A percentile compares a stretch with the other conserved stretches of the same genome.
phyloP scores from a whole-genome alignment of 2,113 vertebrate genomes.

The Leptobrachium ailaonicum region DNA sequence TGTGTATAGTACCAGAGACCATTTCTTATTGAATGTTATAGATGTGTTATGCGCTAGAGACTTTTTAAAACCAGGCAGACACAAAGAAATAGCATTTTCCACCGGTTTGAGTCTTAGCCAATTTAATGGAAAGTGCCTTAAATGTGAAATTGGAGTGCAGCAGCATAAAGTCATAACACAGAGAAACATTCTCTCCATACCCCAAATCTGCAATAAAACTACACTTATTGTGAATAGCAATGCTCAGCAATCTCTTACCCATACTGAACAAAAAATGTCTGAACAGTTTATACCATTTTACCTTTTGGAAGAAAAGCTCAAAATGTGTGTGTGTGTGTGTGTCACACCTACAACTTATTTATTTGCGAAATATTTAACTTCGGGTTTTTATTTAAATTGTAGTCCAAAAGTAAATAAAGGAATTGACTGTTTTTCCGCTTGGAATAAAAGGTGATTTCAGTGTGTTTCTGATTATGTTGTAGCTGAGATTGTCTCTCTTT shows the following conservation, averaged over 20 bases:
- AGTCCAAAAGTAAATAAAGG: no score
- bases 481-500: constrained; percentile 22
- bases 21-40: no score
- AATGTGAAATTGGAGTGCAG: no score
- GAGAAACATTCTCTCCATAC: constrained; percentile 28
- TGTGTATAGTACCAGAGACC: no score
- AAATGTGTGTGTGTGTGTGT: neutral
- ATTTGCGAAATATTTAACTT: constrained; percentile 24
- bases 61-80: no score
- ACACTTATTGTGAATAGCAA: constrained; percentile 6
- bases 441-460: constrained; percentile 21
- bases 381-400: neutral
- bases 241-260: constrained; percentile 21
- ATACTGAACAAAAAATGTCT: neutral
- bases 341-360: neutral
- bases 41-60: no score
- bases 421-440: no score
- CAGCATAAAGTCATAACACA: constrained; percentile 15
- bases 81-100: no score
- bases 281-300: neutral
- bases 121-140: no score
- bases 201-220: constrained; percentile 24
- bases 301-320: neutral
- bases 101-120: no score
- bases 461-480: constrained; percentile 25